These are phyloP conservation scores for Odontamblyopus rebecca DNA, from an alignment of 2,797 vertebrate genomes.

Conservation along the genomic window DNA sequence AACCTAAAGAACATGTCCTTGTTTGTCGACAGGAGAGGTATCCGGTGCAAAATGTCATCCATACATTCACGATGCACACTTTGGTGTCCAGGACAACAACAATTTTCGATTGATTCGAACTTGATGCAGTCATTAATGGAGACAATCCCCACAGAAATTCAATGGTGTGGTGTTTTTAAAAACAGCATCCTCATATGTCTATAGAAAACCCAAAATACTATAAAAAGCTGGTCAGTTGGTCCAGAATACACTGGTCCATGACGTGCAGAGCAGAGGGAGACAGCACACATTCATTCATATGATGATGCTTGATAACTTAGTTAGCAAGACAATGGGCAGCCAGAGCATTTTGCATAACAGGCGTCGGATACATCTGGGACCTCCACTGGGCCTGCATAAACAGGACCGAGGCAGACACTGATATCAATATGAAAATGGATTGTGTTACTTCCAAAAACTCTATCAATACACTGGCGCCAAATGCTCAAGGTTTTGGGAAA, in stretches of 20 bases:
- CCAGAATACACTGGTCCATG: conserved; percentile 9
- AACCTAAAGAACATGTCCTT: background rate
- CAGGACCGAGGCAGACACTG: background rate
- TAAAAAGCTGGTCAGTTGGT: conserved; percentile 2
- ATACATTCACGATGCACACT: too few species aligned
- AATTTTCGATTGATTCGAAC: background rate
- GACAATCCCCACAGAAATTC: background rate
- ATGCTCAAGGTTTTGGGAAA: conserved; percentile 4
- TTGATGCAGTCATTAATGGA: background rate
- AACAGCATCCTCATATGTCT: background rate
- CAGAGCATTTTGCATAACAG: conserved; percentile 46
- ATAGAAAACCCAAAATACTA: background rate
- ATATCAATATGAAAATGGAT: conserved; percentile 13
- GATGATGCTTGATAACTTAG: conserved; percentile 25
- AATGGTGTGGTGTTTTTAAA: background rate
- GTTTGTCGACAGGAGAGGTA: too few species aligned
- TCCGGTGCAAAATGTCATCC: too few species aligned
- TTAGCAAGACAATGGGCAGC: conserved; percentile 35
- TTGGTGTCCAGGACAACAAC: too few species aligned
- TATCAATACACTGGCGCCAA: conserved; percentile 13
- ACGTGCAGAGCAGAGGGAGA: conserved; percentile 12
- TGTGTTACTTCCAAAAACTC: conserved; percentile 4
- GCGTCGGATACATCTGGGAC: conserved; percentile 39
- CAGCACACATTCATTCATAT: conserved; percentile 10
- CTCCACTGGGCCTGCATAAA: conserved; percentile 19